Evolutionary conservation across 2,888 invertebrate genomes (phyloP).

Genomic region (Drosophila anomalata): DNA sequence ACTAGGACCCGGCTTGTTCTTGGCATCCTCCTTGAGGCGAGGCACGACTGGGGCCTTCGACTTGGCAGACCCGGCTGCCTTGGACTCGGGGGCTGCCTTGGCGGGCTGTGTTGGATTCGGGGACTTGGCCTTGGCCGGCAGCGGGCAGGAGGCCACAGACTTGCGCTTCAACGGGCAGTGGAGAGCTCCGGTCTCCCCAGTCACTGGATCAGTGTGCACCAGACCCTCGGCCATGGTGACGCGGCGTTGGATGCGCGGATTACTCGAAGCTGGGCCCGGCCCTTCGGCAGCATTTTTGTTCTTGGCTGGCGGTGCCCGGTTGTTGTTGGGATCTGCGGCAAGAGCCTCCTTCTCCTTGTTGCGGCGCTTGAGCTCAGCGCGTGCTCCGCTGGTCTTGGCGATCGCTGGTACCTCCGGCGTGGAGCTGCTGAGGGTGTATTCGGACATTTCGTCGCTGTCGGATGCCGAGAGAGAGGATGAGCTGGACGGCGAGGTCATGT

Average conservation of each 20-base stretch:
- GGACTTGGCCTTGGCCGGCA: background rate
- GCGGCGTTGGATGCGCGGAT: slow-evolving; percentile 3
- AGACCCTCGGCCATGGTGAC: background rate
- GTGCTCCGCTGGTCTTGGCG: background rate
- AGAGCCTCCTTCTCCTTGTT: background rate
- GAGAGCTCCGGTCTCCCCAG: background rate
- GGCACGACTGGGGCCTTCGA: background rate
- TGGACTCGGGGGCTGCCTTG: background rate
- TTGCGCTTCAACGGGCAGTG: background rate
- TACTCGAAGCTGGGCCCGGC: background rate
- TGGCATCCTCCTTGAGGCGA: background rate
- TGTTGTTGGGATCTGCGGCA: background rate
- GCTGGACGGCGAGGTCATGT: background rate
- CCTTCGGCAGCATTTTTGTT: background rate
- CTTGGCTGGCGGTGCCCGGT: background rate
- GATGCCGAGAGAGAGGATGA: background rate
- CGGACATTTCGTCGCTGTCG: background rate
- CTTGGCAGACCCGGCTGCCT: background rate
- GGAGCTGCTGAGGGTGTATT: background rate
- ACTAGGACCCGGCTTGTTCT: background rate
- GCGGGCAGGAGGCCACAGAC: background rate
- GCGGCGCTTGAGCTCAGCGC: background rate
- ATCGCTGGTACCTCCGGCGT: background rate
- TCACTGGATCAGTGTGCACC: background rate
- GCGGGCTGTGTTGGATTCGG: background rate